Base-by-base conservation (phyloP, 1,140 invertebrate genomes). In the Aphis craccivora region DNA sequence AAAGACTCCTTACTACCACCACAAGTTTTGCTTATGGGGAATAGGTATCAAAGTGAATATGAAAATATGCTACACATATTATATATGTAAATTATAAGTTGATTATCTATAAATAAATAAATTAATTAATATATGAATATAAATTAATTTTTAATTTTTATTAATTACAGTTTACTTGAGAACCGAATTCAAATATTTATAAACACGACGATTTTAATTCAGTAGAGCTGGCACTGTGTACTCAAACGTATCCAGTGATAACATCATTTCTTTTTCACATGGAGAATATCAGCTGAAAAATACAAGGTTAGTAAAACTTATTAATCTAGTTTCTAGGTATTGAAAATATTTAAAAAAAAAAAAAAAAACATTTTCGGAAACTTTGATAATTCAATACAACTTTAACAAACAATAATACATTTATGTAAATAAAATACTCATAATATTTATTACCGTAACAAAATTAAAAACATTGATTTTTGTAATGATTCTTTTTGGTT, bases 211-310 rank as follows among this genome's bases (percentile, higher is more conserved):
- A 83, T 30, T 93, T 84, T 43, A 84, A 83, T 83, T 93, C 45
- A 37, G 91, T 93, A 93, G 91, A 93, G 11, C 91, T 93, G 91
- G 91, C 91, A 93, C 91, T 84, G 91, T 93, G 91, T 84, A 93
- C 91, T 23, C 91, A 55, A 93, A 84, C 76, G 45, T 5, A 48
- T 84, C 91, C 91, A 43, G 91, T 83, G 76, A 93, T 40, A 93
- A 93, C 91, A 93, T 83, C 91, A 93, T 93, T 93, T 93, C 91
- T 37, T 93, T 84, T 93, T 93, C 91, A 93, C 91, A 93, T 93
- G 91, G 91, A 53, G 81, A 93, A 93, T 93, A 93, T 93, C 91
- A 93, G 91, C 81, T 93, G 91, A 93, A 84, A 93, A 93, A 84
- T 51, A 93, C 76, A 53, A 93, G 91, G 91, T 93, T 1, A 93